Conservation (phyloP, 2,797 vertebrate genomes). For the Fratercula arctica region DNA sequence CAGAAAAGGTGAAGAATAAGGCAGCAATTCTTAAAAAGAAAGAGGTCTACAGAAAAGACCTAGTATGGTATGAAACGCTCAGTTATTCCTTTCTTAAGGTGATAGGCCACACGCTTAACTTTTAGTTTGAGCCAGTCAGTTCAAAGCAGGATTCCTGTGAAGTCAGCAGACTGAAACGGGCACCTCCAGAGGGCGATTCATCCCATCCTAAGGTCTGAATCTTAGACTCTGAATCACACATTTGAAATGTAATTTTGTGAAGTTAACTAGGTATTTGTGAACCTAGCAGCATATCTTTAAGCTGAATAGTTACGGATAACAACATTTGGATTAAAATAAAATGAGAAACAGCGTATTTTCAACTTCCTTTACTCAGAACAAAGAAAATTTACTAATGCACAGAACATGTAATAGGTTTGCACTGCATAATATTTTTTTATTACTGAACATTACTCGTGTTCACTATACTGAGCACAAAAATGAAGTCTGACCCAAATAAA, state of each 20-base stretch:
- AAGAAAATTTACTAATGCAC: background rate
- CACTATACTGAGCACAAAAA: background rate
- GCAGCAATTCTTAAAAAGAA: background rate
- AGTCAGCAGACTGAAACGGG: background rate
- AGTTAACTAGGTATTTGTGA: background rate
- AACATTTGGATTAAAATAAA: background rate
- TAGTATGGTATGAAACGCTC: background rate
- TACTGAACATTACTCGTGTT: background rate
- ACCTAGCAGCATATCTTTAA: background rate
- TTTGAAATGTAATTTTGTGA: background rate
- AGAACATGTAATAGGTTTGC: background rate
- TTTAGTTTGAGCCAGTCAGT: background rate
- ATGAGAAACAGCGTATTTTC: background rate
- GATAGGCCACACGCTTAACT: background rate
- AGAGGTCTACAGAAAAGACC: background rate
- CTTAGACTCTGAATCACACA: background rate
- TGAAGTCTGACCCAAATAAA: background rate
- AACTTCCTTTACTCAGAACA: constrained; percentile 5
- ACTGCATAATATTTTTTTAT: background rate
- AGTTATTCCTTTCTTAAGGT: background rate
- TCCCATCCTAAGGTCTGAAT: background rate
- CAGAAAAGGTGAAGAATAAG: background rate
- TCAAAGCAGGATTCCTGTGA: background rate
- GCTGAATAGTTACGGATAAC: background rate
- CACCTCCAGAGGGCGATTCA: constrained; percentile 58